Base-by-base conservation (phyloP, 1,140 invertebrate species). In the Lordiphosa mommai region DNA sequence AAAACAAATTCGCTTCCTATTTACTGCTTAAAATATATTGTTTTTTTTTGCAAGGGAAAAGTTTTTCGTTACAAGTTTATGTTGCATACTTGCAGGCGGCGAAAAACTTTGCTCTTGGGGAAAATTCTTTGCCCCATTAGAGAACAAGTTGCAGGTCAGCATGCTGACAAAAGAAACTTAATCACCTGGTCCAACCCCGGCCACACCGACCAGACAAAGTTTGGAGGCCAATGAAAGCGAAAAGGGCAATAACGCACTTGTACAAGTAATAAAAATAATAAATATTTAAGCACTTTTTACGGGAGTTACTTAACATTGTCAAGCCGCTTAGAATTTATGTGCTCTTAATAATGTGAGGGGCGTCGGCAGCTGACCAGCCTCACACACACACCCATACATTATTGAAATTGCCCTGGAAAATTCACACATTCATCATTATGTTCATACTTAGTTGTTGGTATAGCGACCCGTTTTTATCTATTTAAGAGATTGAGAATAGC, bases 111-210 rank as follows among this genome's bases (percentile, higher is more conserved):
- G 32, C 49, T 32, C 38, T 33, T 37, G 37, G 16, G 13, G 14
- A 27, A 34, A 67, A 65, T 47, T 64, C 40, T 61, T 51, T 30
- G 40, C 38, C 55, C 49, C 61, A 65, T 65, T 65, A 65, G 30
- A 29, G 23, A 27, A 27, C 60, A 65, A 65, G 49, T 65, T 64
- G 32, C 27, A 10, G 52, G 38, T 47, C 10, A 27, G 43, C 41
- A 49, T 59, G 32, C 38, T 33, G 53, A 58, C 43, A 46, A 44
- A 17, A 69, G 64, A 32, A 29, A 20, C 64, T 61, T 69, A 67
- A 69, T 69, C 64, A 67, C 61, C 56, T 69, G 51, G 51, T 7
- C 23, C 57, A 29, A 8, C 20, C 20, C 29, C 9, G 10, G 4
- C 14, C 34, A 23, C 34, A 36, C 17, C 10, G 7, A 33, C 14